A percentile compares a stretch with the other conserved stretches of the same genome.
Conservation (phyloP, 2,113 vertebrate species). For the Pelodiscus sinensis region DNA sequence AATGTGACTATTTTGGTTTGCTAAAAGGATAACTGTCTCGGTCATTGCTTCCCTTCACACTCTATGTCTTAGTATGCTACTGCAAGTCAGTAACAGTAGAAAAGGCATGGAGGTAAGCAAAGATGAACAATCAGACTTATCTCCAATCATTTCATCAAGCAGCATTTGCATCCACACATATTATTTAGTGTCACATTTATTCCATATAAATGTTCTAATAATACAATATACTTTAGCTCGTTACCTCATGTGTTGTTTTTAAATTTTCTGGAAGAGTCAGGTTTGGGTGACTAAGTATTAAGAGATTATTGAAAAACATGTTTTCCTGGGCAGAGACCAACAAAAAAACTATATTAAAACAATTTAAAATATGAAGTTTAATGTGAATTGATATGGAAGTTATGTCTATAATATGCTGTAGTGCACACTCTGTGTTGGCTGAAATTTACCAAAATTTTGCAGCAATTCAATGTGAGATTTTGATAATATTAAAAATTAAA, state of each 20-base stretch:
- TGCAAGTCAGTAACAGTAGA: not conserved
- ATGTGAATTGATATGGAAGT: not conserved
- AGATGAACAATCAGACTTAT: not conserved
- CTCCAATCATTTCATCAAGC: not conserved
- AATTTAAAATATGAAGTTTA: not conserved
- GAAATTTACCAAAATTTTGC: not conserved
- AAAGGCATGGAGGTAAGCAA: not conserved
- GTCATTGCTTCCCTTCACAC: not conserved
- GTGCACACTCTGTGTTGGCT: not conserved
- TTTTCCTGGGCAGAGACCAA: not conserved
- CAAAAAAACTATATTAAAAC: not conserved
- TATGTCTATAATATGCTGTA: not conserved
- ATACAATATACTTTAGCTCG: accelerated
- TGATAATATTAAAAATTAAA: no score
- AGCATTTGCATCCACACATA: not conserved
- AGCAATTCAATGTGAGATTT: not conserved
- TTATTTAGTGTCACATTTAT: accelerated
- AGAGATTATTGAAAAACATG: not conserved
- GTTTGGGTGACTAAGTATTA: not conserved
- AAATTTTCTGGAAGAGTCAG: not conserved
- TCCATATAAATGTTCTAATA: not conserved
- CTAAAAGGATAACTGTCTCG: not conserved
- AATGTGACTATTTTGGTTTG: not conserved
- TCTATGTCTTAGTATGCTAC: not conserved
- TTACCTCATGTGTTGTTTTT: accelerated